Percentiles rank a stretch among this genome's conserved stretches.
Evolutionary conservation across 2,797 vertebrate species (phyloP).

Genomic region (Cyclura pinguis): DNA sequence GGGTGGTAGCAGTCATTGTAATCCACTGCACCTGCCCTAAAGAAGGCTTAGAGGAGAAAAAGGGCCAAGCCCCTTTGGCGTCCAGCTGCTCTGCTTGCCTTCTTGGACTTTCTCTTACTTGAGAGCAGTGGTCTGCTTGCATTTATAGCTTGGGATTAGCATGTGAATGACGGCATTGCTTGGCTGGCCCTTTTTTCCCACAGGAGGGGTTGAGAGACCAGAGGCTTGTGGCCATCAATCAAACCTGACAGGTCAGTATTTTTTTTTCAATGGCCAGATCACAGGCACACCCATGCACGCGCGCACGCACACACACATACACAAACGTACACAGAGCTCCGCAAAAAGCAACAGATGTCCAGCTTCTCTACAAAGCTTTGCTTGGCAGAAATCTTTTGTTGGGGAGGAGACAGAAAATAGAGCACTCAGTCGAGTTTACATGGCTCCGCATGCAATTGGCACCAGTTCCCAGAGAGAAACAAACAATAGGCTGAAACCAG

Average conservation of each 20-base stretch:
- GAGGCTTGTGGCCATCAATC: constrained; percentile 87
- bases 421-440: constrained; percentile 72
- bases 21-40: constrained; percentile 14
- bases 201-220: constrained; percentile 84
- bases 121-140: constrained; percentile 63
- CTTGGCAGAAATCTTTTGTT: constrained; percentile 77
- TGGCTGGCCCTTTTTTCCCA: constrained; percentile 91
- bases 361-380: constrained; percentile 80
- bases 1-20: constrained; percentile 85
- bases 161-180: constrained; percentile 87
- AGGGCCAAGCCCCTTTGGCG: neutral
- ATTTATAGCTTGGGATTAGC: constrained; percentile 91
- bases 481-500: constrained; percentile 81
- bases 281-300: constrained; percentile 29
- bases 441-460: constrained; percentile 58
- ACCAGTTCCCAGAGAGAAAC: constrained; percentile 78
- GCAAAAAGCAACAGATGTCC: constrained; percentile 90
- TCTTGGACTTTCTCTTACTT: constrained; percentile 72
- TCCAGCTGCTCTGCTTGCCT: constrained; percentile 16
- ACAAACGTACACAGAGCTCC: constrained; percentile 31
- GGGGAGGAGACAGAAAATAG: constrained; percentile 63
- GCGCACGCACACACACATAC: neutral
- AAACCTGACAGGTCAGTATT: constrained; percentile 88
- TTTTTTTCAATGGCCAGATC: constrained; percentile 82
- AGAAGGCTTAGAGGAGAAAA: neutral